Percentiles rank a stretch among this genome's conserved stretches.
phyloP scores from a whole-genome alignment of 2,113 vertebrate genomes.

The Clarias gariepinus region DNA sequence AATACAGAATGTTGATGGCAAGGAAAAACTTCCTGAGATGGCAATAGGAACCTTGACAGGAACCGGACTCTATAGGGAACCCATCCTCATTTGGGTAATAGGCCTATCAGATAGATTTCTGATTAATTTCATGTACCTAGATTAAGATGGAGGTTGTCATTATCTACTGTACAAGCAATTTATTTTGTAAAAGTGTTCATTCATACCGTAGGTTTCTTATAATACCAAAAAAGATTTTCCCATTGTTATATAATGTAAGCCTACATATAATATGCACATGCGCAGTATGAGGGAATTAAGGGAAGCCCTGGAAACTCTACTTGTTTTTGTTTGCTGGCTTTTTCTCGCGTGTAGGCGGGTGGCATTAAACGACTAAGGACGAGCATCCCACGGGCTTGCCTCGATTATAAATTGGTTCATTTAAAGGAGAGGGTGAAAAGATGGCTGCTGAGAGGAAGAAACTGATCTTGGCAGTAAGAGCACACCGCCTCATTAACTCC shows the following conservation, averaged over 20 bases:
- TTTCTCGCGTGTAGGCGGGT: constrained; percentile 20
- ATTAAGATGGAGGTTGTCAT: not conserved
- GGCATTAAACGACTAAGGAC: constrained; percentile 37
- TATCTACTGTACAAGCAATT: not conserved
- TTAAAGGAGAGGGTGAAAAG: constrained; percentile 47
- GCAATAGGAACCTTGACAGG: no score
- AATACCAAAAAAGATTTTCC: not conserved
- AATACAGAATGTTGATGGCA: no score
- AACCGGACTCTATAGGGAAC: no score
- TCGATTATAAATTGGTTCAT: constrained; percentile 54
- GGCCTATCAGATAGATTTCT: not conserved
- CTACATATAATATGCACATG: not conserved
- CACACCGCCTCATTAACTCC: constrained; percentile 53
- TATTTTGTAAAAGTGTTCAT: not conserved
- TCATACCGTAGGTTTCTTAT: not conserved
- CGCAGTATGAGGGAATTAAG: not conserved
- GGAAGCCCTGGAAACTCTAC: constrained; percentile 18
- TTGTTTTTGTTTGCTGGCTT: constrained; percentile 14
- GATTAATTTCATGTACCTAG: not conserved
- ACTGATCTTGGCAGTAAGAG: constrained; percentile 48
- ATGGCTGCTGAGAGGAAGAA: constrained; percentile 44
- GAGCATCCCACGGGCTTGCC: constrained; percentile 49
- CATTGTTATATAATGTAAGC: not conserved
- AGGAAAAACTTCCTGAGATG: no score
- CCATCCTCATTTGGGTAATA: no score